Base-by-base conservation (phyloP, 2,888 invertebrate species). In the Mesorhabditis spiculigera region DNA sequence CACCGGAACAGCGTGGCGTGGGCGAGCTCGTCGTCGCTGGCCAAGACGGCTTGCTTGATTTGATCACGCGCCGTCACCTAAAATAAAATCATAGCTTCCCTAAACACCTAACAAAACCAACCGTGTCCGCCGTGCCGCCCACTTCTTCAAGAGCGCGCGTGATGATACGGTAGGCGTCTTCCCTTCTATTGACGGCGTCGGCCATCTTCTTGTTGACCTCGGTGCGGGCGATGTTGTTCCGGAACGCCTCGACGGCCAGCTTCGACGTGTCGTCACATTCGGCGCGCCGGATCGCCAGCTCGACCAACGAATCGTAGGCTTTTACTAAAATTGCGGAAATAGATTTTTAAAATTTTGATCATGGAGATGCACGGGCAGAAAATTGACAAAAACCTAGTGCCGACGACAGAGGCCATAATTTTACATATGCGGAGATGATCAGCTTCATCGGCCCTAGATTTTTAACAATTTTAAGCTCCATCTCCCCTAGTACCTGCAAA, bases 221-320 rank as follows among this genome's bases (percentile, higher is more conserved):
- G 4, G 69, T 70, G 28, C 28, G 28, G 41, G 64, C 67, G 44
- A 71, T 66, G 63, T 75, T 74, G 43, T 77, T 70, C 44, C 73
- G 75, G 71, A 94, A 95, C 87, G 91, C 95, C 87, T 93, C 93
- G 63, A 93, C 87, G 0, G 93, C 96, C 71, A 93, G 90, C 82
- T 93, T 91, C 80, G 93, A 92, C 0, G 94, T 93, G 87, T 97
- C 97, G n/a, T 92, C 87, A 86, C 92, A 93, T 67, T 90, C 89
- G 0, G 95, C 95, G 85, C 93, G 93, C 6, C 91, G 90, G 3
- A 92, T 90, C 81, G 93, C 92, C 43, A 97, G 87, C 80, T 96
- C 94, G 10, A 95, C 91, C 4, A 96, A 92, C 0, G 94, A 94
- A 43, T 91, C 90, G 86, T 93, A 95, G 85, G 92, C 94, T 28